Conservation (phyloP, 2,797 vertebrate genomes). For the Sebastiscus albofasciatus region DNA sequence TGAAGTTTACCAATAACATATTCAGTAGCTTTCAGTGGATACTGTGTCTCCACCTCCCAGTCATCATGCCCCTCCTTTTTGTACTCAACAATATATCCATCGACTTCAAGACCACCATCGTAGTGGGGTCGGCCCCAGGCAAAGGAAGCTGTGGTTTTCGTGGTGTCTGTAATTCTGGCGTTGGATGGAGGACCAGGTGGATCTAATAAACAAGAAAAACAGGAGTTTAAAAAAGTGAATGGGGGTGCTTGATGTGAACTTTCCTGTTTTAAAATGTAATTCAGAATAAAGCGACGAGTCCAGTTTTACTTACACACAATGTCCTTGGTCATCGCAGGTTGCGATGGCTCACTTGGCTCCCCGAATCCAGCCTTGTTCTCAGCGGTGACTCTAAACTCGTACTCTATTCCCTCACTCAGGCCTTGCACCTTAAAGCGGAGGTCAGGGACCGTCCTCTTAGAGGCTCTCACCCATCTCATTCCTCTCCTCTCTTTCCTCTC, state of each 20-base stretch:
- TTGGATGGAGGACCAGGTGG: constrained; percentile 98
- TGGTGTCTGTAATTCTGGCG: constrained; percentile 93
- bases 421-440: constrained; percentile 96
- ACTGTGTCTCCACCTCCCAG: constrained; percentile 93
- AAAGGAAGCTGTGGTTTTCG: constrained; percentile 94
- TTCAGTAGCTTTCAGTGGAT: constrained; percentile 89
- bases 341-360: constrained; percentile 92
- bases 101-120: constrained; percentile 95
- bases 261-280: neutral
- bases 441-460: constrained; percentile 93
- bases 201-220: constrained; percentile 79
- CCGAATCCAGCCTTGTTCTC: constrained; percentile 99
- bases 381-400: constrained; percentile 98
- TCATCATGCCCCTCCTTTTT: constrained; percentile 95
- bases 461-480: constrained; percentile 96
- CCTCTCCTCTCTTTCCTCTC: constrained; percentile 96
- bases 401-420: constrained; percentile 94
- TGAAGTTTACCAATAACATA: constrained; percentile 94
- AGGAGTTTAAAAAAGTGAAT: neutral
- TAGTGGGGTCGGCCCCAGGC: constrained; percentile 95
- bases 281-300: neutral
- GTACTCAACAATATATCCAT: constrained; percentile 95
- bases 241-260: neutral
- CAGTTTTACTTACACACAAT: constrained; percentile 91
- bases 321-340: constrained; percentile 91